A percentile compares a stretch with the other conserved stretches of the same genome.
These are phyloP conservation scores for Dicerorhinus sumatrensis DNA, from an alignment of 2,113 vertebrate species.

Conservation along the genomic window DNA sequence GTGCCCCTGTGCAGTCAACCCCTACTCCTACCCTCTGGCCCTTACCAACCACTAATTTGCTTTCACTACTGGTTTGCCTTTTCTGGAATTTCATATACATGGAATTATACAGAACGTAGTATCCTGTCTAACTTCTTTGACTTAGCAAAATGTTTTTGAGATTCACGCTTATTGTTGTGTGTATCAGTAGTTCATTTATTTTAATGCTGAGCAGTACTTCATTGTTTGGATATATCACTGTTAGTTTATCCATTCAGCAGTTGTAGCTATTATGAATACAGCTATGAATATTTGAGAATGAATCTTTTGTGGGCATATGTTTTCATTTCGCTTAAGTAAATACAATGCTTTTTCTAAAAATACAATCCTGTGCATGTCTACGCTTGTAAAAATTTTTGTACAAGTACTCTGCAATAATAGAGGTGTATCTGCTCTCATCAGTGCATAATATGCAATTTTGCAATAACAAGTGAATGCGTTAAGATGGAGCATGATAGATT, in stretches of 20 bases:
- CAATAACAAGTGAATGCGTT: neutral
- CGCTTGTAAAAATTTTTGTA: neutral
- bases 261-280: neutral
- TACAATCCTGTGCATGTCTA: neutral
- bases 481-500: neutral
- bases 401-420: neutral
- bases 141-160: neutral
- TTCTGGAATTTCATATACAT: neutral
- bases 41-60: neutral
- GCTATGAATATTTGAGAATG: neutral
- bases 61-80: neutral
- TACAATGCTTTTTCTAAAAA: neutral
- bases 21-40: neutral
- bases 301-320: neutral
- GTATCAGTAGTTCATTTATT: neutral
- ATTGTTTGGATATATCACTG: neutral
- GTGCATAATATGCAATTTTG: neutral
- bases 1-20: neutral
- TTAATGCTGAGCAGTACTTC: neutral
- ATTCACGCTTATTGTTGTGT: neutral
- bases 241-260: neutral
- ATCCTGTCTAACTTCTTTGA: neutral
- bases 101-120: neutral
- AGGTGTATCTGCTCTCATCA: neutral
- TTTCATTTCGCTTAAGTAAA: neutral